Percentiles rank a stretch among this genome's conserved stretches.
These are phyloP conservation scores for Apamea anceps DNA, from an alignment of 2,888 invertebrate species.

Conservation along the genomic window DNA sequence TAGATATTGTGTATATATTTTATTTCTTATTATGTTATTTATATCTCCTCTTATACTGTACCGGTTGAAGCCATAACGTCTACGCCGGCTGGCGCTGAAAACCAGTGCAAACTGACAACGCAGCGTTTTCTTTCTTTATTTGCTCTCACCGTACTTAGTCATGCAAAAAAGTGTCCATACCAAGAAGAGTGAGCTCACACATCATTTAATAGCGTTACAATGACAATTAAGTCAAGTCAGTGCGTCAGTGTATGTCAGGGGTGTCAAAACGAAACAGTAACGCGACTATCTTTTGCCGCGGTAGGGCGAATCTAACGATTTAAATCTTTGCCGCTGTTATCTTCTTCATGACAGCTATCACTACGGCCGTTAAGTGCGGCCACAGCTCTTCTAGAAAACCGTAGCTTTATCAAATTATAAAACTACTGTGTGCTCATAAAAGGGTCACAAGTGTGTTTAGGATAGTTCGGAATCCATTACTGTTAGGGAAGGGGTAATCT, in stretches of 20 bases:
- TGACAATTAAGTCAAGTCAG: neutral
- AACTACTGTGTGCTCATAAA: constrained; percentile 51
- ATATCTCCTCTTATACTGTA: no score
- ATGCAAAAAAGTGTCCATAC: neutral
- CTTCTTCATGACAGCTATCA: neutral
- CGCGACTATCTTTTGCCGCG: no score
- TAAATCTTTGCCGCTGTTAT: neutral
- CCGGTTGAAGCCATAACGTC: no score
- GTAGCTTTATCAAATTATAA: constrained; percentile 38
- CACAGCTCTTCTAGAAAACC: neutral
- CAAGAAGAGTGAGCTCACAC: neutral
- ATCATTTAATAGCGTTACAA: neutral
- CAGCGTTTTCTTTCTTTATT: neutral
- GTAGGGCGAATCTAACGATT: neutral
- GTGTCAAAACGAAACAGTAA: neutral
- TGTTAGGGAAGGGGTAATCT: constrained; percentile 19
- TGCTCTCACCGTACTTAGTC: neutral
- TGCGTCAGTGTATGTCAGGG: neutral
- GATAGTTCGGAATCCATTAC: constrained; percentile 14
- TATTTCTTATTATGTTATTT: no score
- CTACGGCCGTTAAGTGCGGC: neutral
- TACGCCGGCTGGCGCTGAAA: no score
- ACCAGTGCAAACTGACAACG: no score
- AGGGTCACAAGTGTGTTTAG: constrained; percentile 36
- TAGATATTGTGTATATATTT: no score